phyloP scores from a whole-genome alignment of 2,888 invertebrate genomes.

The Pegoplata infirma region DNA sequence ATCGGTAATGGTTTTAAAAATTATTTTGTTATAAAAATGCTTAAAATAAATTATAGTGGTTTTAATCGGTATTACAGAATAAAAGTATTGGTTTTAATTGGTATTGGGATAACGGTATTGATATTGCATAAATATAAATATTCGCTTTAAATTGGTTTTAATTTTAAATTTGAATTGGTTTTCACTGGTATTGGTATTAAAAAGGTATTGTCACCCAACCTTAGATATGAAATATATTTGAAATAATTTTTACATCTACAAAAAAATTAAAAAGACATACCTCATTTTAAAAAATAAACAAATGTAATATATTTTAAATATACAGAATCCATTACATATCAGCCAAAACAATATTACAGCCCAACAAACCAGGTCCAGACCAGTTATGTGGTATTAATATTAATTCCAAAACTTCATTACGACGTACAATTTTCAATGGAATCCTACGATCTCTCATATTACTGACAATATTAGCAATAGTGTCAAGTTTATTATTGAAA shows the following conservation, averaged over 20 bases:
- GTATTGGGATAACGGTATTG: no score
- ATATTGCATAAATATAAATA: no score
- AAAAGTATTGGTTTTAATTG: no score
- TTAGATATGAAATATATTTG: background rate
- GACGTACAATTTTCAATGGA: conserved; percentile 80
- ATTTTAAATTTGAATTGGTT: no score
- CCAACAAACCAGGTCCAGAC: conserved; percentile 88
- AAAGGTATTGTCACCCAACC: no score
- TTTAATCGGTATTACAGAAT: no score
- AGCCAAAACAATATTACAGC: conserved; percentile 82
- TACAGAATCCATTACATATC: conserved; percentile 57
- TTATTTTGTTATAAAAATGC: no score
- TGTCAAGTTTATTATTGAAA: conserved; percentile 83
- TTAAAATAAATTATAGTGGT: no score
- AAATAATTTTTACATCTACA: background rate
- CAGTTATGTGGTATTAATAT: conserved; percentile 86
- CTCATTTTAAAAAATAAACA: background rate
- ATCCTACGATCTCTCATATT: conserved; percentile 80
- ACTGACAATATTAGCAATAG: conserved; percentile 85
- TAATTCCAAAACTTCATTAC: conserved; percentile 79
- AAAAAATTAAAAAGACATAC: background rate
- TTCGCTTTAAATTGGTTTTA: no score
- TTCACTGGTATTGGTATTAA: no score
- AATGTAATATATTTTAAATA: background rate
- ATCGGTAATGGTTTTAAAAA: no score